Evolutionary conservation across 2,113 vertebrate genomes (phyloP), one percentile per base, ranked within the genome.

Genomic region (Aegithalos caudatus): DNA sequence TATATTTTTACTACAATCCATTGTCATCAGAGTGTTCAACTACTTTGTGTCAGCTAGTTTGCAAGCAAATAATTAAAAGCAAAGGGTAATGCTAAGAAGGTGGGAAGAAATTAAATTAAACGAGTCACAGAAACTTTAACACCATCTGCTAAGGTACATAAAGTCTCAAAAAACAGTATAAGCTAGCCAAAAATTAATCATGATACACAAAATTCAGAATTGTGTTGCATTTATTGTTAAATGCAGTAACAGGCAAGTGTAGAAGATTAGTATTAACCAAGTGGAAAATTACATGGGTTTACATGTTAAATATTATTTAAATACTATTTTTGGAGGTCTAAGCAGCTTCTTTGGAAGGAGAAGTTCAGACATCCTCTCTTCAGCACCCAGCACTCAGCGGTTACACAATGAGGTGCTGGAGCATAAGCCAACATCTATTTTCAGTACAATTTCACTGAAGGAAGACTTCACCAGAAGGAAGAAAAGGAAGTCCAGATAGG

Each of bases 51-150:
- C 40, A 89, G 44, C 53, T 93, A 88, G 51, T 54, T 91, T 93
- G 58, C 61, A 96, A 88, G 62, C 37, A 81, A 97, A 87, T 86
- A 84, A 90, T 38, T 62, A 42, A 91, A 97, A 97, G 44, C 38
- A 95, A 95, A 84, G 27, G 58, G 44, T 65, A 84, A 81, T 67
- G 31, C 9, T 77, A 53, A 88, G 42, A 91, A 93, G 92, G 77
- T 91, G 50, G 73, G 79, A 92, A 90, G 85, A 87, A 96, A 93
- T 81, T 25, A 96, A 80, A 82, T 61, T 53, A 60, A 82, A 61
- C 54, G 65, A 87, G 58, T 88, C 67, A 80, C 51, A 92, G 88
- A 96, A 88, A 78, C 45, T 40, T 73, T 40, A 72, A 37, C 65
- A 79, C 92, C 86, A 88, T 89, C 82, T 97, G 85, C 79, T 91